A percentile compares a stretch with the other conserved stretches of the same genome.
Conservation (phyloP, 2,888 invertebrate species). For the Heliconius charithonia region DNA sequence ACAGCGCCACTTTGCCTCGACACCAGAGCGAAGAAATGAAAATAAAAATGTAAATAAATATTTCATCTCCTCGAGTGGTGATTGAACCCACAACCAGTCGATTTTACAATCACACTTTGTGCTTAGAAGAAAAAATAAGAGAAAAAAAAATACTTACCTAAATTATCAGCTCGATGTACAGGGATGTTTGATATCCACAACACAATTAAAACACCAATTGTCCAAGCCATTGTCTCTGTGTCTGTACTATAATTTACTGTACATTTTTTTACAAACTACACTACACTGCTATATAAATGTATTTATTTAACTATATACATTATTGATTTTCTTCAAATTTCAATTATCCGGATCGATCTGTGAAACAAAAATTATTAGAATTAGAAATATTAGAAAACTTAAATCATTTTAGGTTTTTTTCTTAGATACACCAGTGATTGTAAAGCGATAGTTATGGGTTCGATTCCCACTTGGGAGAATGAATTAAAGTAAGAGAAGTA, state of each 20-base stretch:
- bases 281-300: slow-evolving; percentile 28
- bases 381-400: not conserved
- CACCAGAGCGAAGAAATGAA: too few relatives aligned
- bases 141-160: slow-evolving; percentile 60
- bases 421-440: too few relatives aligned
- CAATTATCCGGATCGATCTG: slow-evolving; percentile 6
- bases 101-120: too few relatives aligned
- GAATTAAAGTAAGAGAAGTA: not conserved
- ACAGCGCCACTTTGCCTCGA: too few relatives aligned
- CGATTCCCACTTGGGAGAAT: not conserved
- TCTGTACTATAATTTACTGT: slow-evolving; percentile 33
- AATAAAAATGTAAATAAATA: too few relatives aligned
- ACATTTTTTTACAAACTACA: slow-evolving; percentile 26
- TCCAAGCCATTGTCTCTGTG: slow-evolving; percentile 62
- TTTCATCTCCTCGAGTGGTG: too few relatives aligned
- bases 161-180: slow-evolving; percentile 74
- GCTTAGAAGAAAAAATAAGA: too few relatives aligned
- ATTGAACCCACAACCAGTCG: too few relatives aligned
- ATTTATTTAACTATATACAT: not conserved
- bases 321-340: not conserved
- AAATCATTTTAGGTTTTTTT: not conserved
- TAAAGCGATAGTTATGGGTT: not conserved
- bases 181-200: slow-evolving; percentile 75
- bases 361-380: not conserved
- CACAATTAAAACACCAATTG: slow-evolving; percentile 64